phyloP scores from a whole-genome alignment of 1,140 invertebrate species.

The Heliconius congener region DNA sequence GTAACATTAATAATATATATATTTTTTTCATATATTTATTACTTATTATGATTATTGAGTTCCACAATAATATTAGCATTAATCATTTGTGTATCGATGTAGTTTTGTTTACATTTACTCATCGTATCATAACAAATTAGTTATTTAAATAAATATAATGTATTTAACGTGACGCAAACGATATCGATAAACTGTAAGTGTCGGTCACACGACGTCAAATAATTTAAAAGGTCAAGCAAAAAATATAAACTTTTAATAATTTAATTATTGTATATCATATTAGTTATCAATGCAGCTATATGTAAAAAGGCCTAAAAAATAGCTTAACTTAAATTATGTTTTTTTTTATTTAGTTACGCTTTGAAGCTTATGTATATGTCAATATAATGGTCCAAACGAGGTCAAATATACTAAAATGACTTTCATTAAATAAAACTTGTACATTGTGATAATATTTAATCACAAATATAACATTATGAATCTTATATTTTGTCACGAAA shows the following conservation, averaged over 20 bases:
- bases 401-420: conserved; percentile 31
- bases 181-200: neutral
- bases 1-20: conserved; percentile 52
- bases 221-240: neutral
- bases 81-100: conserved; percentile 34
- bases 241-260: neutral
- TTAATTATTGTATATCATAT: neutral
- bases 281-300: conserved; percentile 25
- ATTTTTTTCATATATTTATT: neutral
- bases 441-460: conserved; percentile 9
- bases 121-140: conserved; percentile 32
- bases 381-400: conserved; percentile 25
- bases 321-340: conserved; percentile 23
- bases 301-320: conserved; percentile 35
- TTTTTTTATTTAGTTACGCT: conserved; percentile 19
- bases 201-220: conserved; percentile 2
- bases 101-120: conserved; percentile 35
- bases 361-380: conserved; percentile 28
- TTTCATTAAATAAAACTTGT: conserved; percentile 35
- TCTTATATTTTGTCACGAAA: conserved; percentile 1
- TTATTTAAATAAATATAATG: conserved; percentile 19
- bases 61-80: conserved; percentile 30
- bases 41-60: conserved; percentile 31
- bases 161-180: conserved; percentile 19
- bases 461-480: neutral